Conservation (phyloP, 2,113 vertebrate species). For the Colossoma macropomum region DNA sequence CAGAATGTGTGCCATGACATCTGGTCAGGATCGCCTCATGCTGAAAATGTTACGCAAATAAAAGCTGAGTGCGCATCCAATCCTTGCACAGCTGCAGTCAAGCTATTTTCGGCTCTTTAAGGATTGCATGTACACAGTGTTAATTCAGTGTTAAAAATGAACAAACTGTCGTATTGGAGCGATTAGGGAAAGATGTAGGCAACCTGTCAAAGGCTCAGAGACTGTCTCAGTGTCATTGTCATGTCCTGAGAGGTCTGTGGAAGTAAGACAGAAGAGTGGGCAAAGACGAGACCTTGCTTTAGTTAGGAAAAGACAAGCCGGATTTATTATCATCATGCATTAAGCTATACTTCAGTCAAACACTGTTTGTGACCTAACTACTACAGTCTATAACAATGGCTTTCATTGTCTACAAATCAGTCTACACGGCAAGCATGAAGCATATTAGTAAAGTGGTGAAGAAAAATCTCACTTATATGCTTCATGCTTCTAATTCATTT, state of each 20-base stretch:
- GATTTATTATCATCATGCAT: slow-evolving; percentile 27
- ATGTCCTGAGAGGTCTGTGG: slow-evolving; percentile 93
- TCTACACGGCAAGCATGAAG: background rate
- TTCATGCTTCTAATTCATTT: background rate
- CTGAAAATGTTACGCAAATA: slow-evolving; percentile 51
- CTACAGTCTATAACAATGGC: background rate
- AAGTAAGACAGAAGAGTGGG: slow-evolving; percentile 85
- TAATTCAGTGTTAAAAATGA: slow-evolving; percentile 44
- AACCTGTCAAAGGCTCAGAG: slow-evolving; percentile 91
- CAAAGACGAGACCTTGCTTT: slow-evolving; percentile 74
- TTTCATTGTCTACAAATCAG: background rate
- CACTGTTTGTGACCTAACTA: background rate
- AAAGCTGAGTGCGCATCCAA: slow-evolving; percentile 42
- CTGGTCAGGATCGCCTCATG: slow-evolving; percentile 63
- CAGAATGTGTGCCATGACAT: slow-evolving; percentile 37
- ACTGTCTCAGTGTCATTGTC: slow-evolving; percentile 94
- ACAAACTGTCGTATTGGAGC: slow-evolving; percentile 30
- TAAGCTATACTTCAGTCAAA: background rate
- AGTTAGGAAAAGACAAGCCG: slow-evolving; percentile 33
- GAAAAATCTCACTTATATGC: background rate
- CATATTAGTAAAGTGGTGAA: background rate
- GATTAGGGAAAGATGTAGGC: slow-evolving; percentile 81
- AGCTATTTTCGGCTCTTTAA: slow-evolving; percentile 28
- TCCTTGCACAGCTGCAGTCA: slow-evolving; percentile 42
- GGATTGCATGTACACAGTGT: slow-evolving; percentile 19